Evolutionary conservation across 2,797 vertebrate species (phyloP).

Genomic region (Sebastes hubbsi): DNA sequence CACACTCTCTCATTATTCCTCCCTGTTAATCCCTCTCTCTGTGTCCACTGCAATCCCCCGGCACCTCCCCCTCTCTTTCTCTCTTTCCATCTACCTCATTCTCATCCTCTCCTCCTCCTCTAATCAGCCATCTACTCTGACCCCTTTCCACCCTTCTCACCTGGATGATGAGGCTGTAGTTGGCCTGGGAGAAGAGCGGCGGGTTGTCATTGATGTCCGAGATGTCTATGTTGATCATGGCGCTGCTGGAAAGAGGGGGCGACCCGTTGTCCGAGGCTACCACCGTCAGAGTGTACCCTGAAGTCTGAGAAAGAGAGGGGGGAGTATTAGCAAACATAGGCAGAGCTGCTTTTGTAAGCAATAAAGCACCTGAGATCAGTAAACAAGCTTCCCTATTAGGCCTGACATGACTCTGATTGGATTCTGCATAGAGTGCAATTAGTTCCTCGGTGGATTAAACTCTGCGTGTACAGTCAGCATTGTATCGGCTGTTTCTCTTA

Average conservation of each 20-base stretch:
- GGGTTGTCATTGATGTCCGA: slow-evolving; percentile 98
- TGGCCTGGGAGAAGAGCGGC: slow-evolving; percentile 92
- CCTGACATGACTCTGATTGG: slow-evolving; percentile 61
- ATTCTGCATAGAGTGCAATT: slow-evolving; percentile 65
- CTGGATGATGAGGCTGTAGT: slow-evolving; percentile 97
- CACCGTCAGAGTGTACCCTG: slow-evolving; percentile 93
- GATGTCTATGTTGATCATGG: slow-evolving; percentile 95
- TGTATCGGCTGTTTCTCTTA: slow-evolving; percentile 69
- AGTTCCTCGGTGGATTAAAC: slow-evolving; percentile 55
- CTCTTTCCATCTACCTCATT: slow-evolving; percentile 20
- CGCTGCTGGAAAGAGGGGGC: slow-evolving; percentile 85
- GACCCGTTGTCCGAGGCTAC: slow-evolving; percentile 90
- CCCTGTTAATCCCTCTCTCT: slow-evolving; percentile 58
- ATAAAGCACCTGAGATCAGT: slow-evolving; percentile 48
- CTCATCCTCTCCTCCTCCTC: slow-evolving; percentile 13
- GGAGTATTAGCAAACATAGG: slow-evolving; percentile 32
- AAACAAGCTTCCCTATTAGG: slow-evolving; percentile 62
- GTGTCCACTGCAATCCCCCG: slow-evolving; percentile 45
- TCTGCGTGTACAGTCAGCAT: slow-evolving; percentile 48
- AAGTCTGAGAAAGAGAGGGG: slow-evolving; percentile 83
- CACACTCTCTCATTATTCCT: slow-evolving; percentile 66
- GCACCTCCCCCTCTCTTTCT: slow-evolving; percentile 22
- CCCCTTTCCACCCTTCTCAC: slow-evolving; percentile 70
- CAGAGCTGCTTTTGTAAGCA: slow-evolving; percentile 56
- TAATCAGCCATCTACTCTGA: slow-evolving; percentile 21